phyloP scores from a whole-genome alignment of 2,113 vertebrate genomes.

The Pedetes capensis region DNA sequence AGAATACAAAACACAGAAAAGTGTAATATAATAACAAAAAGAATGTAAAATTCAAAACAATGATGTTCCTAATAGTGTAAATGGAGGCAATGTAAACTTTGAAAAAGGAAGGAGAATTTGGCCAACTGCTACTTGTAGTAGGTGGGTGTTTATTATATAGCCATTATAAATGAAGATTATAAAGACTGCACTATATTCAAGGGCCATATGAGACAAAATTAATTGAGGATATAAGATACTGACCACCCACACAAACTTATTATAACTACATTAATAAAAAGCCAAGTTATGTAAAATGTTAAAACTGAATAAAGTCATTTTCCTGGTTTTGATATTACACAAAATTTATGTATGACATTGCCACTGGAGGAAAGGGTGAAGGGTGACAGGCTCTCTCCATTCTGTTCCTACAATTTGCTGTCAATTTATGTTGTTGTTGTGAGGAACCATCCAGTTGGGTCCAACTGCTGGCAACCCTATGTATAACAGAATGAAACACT shows the following conservation, averaged over 20 bases:
- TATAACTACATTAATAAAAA: not conserved
- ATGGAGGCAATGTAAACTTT: not conserved
- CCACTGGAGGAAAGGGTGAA: not conserved
- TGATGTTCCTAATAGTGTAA: not conserved
- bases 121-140: not conserved
- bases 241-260: not conserved
- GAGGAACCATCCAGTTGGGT: no score
- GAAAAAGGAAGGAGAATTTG: not conserved
- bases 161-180: not conserved
- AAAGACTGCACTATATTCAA: not conserved
- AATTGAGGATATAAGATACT: not conserved
- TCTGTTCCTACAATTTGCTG: not conserved
- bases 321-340: not conserved
- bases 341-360: not conserved
- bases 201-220: not conserved
- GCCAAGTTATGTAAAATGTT: not conserved
- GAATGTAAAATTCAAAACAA: not conserved
- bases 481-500: no score
- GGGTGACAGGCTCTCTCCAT: not conserved
- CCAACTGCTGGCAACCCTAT: no score
- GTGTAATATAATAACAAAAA: not conserved
- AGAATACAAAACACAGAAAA: not conserved
- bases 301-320: not conserved
- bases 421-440: no score
- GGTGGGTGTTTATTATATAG: not conserved